Evolutionary conservation across 2,888 invertebrate species (phyloP), one percentile per base, ranked within the genome.

Genomic region (Cecidostiba fungosa): DNA sequence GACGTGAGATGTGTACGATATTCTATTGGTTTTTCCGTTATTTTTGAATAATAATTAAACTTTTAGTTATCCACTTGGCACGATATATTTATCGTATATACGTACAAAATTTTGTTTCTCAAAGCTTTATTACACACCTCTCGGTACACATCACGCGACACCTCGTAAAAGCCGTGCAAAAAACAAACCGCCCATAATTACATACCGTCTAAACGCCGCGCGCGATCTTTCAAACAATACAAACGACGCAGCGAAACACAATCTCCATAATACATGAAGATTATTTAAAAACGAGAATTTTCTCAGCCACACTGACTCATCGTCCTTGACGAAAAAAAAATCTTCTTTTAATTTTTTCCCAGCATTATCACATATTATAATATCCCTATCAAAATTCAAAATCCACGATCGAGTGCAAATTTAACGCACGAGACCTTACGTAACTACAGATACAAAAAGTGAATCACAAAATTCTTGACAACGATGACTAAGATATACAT

Each of bases 31-130:
- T 36, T 36, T 36, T 36, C 36, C 36, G 36, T 36, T 47, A 16
- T 47, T 1, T 47, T 47, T 47, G 47, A 16, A 47, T 47, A 16
- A 47, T 47, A 16, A 16, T 16, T 47, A 0, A 16, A 47, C 6
- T 47, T 14, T 47, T 14, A 2, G 5, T 47, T 50, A 1, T 19
- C 12, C 14, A 10, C 6, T 70, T 70, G 69, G 50, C 47, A 79
- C 79, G 79, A 79, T 79, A 19, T 50, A 79, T 79, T 50, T 32
- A 32, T 79, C 70, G 79, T 79, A 79, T 47, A n/a, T 6, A 43
- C 19, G 4, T 16, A 36, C 6, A 36, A 5, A 6, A 0, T 36
- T 36, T 36, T 36, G 36, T 36, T 36, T 3, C 54, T 14, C 14
- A 54, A 14, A 54, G 54, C 12, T 54, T 3, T 32, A 32, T 32